Evolutionary conservation across 2,797 vertebrate species (phyloP).

Genomic region (Hafferia zeledoni): DNA sequence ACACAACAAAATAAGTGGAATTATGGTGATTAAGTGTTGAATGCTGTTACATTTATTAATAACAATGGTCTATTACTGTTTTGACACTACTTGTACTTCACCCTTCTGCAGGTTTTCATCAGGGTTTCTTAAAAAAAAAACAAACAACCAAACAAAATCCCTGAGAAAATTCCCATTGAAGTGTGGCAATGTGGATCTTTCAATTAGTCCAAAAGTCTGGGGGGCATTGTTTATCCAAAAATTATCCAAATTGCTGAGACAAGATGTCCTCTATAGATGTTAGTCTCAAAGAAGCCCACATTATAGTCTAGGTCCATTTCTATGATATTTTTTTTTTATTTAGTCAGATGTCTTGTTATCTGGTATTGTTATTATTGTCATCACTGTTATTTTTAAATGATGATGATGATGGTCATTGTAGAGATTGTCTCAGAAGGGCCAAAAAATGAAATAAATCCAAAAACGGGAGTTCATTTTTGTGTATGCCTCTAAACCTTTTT

Average conservation of each 20-base stretch:
- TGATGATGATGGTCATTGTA: neutral
- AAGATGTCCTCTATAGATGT: neutral
- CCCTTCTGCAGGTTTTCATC: neutral
- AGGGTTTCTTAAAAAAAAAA: neutral
- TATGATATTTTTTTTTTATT: neutral
- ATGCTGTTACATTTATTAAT: neutral
- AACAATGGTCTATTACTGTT: neutral
- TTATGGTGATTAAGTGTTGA: neutral
- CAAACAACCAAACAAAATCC: neutral
- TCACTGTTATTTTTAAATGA: neutral
- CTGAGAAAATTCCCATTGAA: fast-evolving
- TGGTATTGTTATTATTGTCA: no score
- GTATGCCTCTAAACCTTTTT: neutral
- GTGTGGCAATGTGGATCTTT: neutral
- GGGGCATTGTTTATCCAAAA: neutral
- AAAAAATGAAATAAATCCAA: neutral
- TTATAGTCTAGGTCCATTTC: neutral
- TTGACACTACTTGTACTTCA: neutral
- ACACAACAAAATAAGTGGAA: neutral
- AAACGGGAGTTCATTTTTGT: neutral
- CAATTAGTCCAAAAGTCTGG: neutral
- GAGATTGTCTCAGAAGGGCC: neutral
- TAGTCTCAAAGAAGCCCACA: neutral
- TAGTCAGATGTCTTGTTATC: neutral
- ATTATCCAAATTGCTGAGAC: neutral